These are phyloP conservation scores for Zaprionus camerounensis DNA, from an alignment of 1,140 invertebrate species.

Conservation along the genomic window DNA sequence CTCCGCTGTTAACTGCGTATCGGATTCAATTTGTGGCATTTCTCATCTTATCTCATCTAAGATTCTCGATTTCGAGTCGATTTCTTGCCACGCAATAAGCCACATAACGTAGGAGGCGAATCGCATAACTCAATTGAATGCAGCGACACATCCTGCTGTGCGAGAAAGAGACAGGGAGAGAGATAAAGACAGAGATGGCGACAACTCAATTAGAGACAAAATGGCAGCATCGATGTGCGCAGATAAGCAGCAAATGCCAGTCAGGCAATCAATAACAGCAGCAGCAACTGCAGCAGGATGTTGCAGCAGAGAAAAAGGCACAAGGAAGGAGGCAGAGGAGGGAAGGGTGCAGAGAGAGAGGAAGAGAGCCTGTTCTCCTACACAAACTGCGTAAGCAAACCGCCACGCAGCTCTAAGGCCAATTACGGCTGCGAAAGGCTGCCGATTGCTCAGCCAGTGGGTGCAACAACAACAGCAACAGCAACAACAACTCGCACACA, in stretches of 20 bases:
- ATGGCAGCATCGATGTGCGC: constrained; percentile 43
- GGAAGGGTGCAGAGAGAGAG: neutral
- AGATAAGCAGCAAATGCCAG: constrained; percentile 43
- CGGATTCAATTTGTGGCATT: neutral
- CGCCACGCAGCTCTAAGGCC: constrained; percentile 1
- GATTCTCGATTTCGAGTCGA: neutral
- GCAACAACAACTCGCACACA: neutral
- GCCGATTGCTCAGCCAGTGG: constrained; percentile 7
- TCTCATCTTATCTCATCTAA: neutral
- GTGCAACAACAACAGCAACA: neutral
- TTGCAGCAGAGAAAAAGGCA: neutral
- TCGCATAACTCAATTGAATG: constrained; percentile 37
- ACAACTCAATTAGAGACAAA: constrained; percentile 64
- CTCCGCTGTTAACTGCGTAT: neutral
- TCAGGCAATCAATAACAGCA: constrained; percentile 10
- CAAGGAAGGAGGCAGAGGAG: neutral
- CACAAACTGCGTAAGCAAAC: constrained; percentile 3
- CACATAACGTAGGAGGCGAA: constrained; percentile 8
- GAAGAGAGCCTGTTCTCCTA: neutral
- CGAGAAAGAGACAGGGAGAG: neutral
- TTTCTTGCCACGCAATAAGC: constrained; percentile 16
- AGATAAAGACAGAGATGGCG: neutral
- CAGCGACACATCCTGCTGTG: constrained; percentile 12
- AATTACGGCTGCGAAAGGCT: constrained; percentile 4
- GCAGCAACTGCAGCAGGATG: constrained; percentile 9